These are phyloP conservation scores for Micromys minutus DNA, from an alignment of 2,113 vertebrate genomes.

Conservation along the genomic window DNA sequence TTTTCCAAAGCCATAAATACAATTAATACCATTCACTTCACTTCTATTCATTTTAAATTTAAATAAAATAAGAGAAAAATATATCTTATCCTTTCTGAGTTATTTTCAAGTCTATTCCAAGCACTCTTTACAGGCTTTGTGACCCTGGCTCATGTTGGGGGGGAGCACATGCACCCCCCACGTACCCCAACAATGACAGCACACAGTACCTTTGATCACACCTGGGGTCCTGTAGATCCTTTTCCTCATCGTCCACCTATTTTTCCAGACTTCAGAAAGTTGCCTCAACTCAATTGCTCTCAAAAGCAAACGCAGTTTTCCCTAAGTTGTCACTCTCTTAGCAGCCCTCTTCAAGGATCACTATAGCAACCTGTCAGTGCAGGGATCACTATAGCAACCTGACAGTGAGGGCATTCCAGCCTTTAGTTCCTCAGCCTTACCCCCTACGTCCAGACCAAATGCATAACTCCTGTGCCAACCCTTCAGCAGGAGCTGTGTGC, in stretches of 20 bases:
- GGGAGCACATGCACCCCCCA: background rate
- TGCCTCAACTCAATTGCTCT: constrained; percentile 74
- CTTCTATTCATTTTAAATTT: background rate
- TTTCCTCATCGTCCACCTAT: constrained; percentile 80
- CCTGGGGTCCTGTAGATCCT: constrained; percentile 73
- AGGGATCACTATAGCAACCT: constrained; percentile 76
- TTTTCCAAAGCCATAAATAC: background rate
- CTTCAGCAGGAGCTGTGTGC: background rate
- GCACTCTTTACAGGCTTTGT: background rate
- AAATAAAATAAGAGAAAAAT: background rate
- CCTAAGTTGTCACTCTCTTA: constrained; percentile 59
- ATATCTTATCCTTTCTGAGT: background rate
- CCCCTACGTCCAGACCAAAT: constrained; percentile 58
- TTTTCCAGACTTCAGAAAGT: constrained; percentile 78
- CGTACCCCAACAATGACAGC: background rate
- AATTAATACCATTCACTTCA: background rate
- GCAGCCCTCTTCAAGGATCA: constrained; percentile 50
- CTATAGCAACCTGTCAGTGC: constrained; percentile 74
- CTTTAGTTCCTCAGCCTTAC: constrained; percentile 26
- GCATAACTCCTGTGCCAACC: background rate
- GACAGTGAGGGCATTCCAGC: constrained; percentile 42
- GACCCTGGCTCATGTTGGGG: background rate
- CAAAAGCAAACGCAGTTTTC: constrained; percentile 78
- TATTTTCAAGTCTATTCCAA: background rate
- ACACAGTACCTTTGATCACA: constrained; percentile 79